Evolutionary conservation across 2,797 vertebrate species (phyloP).

Genomic region (Gymnopithys bicolor): DNA sequence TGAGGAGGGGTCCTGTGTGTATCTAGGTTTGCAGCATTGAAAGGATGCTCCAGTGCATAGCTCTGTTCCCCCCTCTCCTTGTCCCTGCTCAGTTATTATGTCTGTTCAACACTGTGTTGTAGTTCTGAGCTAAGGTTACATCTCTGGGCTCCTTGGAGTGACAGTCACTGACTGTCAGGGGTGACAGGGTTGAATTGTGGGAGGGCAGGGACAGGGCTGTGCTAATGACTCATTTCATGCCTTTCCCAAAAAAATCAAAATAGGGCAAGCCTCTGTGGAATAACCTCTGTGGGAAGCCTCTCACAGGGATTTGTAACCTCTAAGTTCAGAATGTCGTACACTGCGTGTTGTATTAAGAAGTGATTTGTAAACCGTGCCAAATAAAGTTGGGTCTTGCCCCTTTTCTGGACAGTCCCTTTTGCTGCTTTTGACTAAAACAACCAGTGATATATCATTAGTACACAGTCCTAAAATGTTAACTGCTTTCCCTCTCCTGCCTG

Average conservation of each 20-base stretch:
- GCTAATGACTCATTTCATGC: neutral
- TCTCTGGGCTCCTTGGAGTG: conserved; percentile 5
- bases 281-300: neutral
- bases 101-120: neutral
- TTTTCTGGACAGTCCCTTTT: neutral
- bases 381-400: neutral
- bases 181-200: neutral
- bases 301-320: neutral
- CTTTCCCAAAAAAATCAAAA: neutral
- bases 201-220: neutral
- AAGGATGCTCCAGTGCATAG: neutral
- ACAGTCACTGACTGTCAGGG: neutral
- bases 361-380: neutral
- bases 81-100: neutral
- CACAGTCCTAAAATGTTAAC: neutral
- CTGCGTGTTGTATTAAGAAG: neutral
- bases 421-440: neutral
- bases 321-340: neutral
- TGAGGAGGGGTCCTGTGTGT: neutral
- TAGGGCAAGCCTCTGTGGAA: neutral
- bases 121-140: neutral
- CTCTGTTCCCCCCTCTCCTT: neutral
- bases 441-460: neutral
- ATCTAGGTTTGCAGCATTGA: neutral
- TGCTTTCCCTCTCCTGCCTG: neutral